Conservation (phyloP, 2,888 invertebrate genomes). For the Stenodema calcarata region DNA sequence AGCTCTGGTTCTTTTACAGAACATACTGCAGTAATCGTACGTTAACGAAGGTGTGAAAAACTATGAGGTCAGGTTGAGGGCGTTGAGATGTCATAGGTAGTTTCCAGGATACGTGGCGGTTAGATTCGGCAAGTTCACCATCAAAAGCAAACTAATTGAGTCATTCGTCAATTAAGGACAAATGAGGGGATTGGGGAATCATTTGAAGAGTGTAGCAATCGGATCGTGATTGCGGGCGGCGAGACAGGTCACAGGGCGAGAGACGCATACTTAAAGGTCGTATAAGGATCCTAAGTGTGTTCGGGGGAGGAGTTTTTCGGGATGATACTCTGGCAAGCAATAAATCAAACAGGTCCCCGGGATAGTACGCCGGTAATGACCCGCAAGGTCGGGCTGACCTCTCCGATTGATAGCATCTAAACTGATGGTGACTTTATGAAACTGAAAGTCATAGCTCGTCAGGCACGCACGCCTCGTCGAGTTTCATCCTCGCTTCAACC, state of each 20-base stretch:
- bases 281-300: not conserved
- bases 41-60: too few relatives aligned
- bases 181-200: not conserved
- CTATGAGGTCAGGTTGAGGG: not conserved
- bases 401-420: not conserved
- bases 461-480: slow-evolving; percentile 7
- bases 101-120: not conserved
- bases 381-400: slow-evolving; percentile 17
- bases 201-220: not conserved
- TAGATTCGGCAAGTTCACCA: not conserved
- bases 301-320: not conserved
- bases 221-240: not conserved
- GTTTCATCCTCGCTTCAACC: not conserved
- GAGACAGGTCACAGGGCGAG: not conserved
- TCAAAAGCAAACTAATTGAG: slow-evolving; percentile 1
- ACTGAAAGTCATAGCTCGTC: slow-evolving; percentile 9
- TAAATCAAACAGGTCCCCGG: not conserved
- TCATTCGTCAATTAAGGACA: not conserved
- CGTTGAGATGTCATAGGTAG: not conserved
- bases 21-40: too few relatives aligned
- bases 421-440: slow-evolving; percentile 13
- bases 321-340: not conserved
- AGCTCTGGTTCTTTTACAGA: too few relatives aligned
- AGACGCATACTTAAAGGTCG: not conserved
- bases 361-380: slow-evolving; percentile 7